Evolutionary conservation across 2,113 vertebrate species (phyloP).

Genomic region (Pseudopipra pipra): DNA sequence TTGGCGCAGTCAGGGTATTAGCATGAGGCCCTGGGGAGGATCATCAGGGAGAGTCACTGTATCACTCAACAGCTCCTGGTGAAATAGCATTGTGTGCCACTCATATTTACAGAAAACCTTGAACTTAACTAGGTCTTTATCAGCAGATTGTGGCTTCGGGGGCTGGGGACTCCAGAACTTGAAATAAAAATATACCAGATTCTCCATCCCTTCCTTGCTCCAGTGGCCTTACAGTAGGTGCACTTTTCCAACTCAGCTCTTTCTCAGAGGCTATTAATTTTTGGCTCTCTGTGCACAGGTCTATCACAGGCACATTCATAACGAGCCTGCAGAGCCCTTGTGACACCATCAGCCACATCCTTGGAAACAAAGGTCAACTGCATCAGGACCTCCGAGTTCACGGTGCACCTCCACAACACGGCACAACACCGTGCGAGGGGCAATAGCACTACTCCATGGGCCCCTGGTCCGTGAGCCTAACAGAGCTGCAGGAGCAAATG

Average conservation of each 20-base stretch:
- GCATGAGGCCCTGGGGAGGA: not conserved
- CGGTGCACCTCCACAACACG: accelerated
- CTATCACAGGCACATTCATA: not conserved
- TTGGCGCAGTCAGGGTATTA: not conserved
- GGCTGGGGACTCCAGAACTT: not conserved
- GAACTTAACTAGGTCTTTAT: not conserved
- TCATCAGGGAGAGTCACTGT: not conserved
- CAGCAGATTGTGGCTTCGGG: not conserved
- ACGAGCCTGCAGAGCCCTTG: not conserved
- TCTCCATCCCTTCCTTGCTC: not conserved
- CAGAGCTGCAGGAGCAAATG: accelerated
- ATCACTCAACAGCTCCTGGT: not conserved
- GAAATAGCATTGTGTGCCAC: not conserved
- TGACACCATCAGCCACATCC: accelerated
- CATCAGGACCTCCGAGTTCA: not conserved
- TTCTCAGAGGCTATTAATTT: slow-evolving; percentile 9
- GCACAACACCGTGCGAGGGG: accelerated
- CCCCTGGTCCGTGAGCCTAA: not conserved
- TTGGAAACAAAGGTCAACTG: not conserved
- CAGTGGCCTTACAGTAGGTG: not conserved
- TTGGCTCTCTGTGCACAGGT: not conserved
- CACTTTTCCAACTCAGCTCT: slow-evolving; percentile 13
- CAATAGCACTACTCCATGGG: not conserved
- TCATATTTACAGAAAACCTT: not conserved
- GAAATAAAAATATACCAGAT: not conserved